Base-by-base conservation (phyloP, 2,888 invertebrate genomes). In the Sialis lutaria region DNA sequence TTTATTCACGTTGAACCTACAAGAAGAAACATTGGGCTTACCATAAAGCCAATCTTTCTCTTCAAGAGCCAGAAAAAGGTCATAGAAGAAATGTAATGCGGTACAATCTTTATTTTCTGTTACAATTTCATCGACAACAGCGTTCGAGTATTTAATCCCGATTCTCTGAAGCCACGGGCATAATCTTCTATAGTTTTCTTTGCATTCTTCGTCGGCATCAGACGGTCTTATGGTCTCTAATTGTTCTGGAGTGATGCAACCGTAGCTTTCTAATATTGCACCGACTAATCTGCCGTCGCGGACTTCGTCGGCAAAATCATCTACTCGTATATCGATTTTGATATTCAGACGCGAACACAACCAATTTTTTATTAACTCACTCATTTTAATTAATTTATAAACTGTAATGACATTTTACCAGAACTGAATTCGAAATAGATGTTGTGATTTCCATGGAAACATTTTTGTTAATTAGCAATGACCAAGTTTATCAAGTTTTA, bases 341-440 rank as follows among this genome's bases (percentile, higher is more conserved):
- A 68, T 58, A 12, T 75, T 73, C 32, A 78, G 58, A 50, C 73
- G 64, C 49, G 72, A 67, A 33, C 70, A 65, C 22, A 79, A 56
- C 79, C 79, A 79, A 56, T 69, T 68, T 57, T 70, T 69, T 52
- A 79, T 62, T 56, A 75, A 67, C 58, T 74, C 73, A 49, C 70
- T 69, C 77, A 77, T 78, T 53, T 51, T 54, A 39, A 31, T 51
- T 54, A 39, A 31, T 13, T 35, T 8, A 35, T 35, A 35, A 35
- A 35, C 35, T 35, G 35, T n/a, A 35, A 9, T 35, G 8, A 35
- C 8, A 35, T 9, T 9, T 35, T 35, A 35, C 8, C n/a, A 35
- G n/a, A 35, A 9, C n/a, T 35, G 9, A 9, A 9, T 35, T 35
- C n/a, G 8, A 2, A 35, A 35, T 35, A 3, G 2, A 35, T 35